A percentile compares a stretch with the other conserved stretches of the same genome.
Conservation (phyloP, 2,888 invertebrate species). For the Meliscaeva auricollis region DNA sequence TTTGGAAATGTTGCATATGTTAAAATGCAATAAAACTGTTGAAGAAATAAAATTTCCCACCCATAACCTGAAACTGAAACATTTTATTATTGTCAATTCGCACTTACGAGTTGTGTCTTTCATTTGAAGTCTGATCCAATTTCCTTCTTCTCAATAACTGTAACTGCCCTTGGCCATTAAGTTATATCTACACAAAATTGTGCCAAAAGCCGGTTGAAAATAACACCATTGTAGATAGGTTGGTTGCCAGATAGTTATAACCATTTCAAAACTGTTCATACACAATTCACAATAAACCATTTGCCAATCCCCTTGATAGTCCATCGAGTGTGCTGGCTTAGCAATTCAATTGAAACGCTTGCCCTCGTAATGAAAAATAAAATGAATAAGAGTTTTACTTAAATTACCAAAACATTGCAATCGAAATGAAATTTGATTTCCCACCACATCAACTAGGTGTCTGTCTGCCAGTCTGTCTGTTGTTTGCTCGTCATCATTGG, state of each 20-base stretch:
- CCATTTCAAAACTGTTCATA: constrained; percentile 34
- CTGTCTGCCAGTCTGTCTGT: not conserved
- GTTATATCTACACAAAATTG: not conserved
- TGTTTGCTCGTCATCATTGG: not conserved
- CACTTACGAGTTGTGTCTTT: not conserved
- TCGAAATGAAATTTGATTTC: constrained; percentile 62
- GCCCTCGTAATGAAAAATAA: constrained; percentile 28
- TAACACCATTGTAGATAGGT: not conserved
- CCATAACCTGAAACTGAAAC: not conserved
- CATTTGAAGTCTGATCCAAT: constrained; percentile 6
- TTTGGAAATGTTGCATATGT: too few relatives aligned
- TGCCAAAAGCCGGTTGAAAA: constrained; percentile 21
- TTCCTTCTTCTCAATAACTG: not conserved
- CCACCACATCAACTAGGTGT: constrained; percentile 38
- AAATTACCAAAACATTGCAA: constrained; percentile 58
- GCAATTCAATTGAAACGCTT: constrained; percentile 48
- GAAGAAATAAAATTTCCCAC: not conserved
- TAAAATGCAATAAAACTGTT: not conserved
- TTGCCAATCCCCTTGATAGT: constrained; percentile 19
- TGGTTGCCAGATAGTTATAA: not conserved
- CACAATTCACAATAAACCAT: not conserved
- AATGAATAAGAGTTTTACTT: constrained; percentile 31
- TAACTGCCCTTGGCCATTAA: constrained; percentile 2
- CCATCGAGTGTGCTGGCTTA: not conserved
- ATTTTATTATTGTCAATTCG: not conserved